These are phyloP conservation scores for Leptinotarsa lineolata DNA, from an alignment of 1,140 invertebrate species.

Conservation along the genomic window DNA sequence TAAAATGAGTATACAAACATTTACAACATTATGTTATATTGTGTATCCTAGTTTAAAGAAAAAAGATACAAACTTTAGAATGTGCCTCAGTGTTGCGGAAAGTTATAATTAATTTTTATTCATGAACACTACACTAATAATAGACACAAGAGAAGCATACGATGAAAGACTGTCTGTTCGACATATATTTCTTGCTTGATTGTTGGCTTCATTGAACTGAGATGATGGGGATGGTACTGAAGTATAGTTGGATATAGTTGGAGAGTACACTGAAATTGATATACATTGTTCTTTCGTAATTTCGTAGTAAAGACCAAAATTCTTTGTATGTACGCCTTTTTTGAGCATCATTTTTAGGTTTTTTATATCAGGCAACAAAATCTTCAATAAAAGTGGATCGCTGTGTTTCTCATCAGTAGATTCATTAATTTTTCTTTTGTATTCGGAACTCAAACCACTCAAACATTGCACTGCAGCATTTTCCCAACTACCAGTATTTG, in stretches of 20 bases:
- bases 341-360: not conserved
- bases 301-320: not conserved
- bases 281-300: not conserved
- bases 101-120: not conserved
- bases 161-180: not conserved
- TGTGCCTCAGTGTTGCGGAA: not conserved
- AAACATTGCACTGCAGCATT: constrained; percentile 13
- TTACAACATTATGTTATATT: not conserved
- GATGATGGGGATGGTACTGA: not conserved
- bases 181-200: constrained; percentile 10
- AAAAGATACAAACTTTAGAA: not conserved
- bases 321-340: not conserved
- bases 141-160: not conserved
- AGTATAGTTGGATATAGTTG: not conserved
- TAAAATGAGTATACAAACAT: not conserved
- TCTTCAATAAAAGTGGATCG: not conserved
- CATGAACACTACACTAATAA: not conserved
- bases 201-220: constrained; percentile 3
- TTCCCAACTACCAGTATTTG: not conserved
- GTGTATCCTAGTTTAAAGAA: not conserved
- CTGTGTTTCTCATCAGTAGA: not conserved
- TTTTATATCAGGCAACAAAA: not conserved
- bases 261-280: not conserved
- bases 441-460: constrained; percentile 1
- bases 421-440: constrained; percentile 1